These are phyloP conservation scores for Spongilla lacustris DNA, from an alignment of 37 sponge, comb jelly and placozoan genomes.

Conservation along the genomic window DNA sequence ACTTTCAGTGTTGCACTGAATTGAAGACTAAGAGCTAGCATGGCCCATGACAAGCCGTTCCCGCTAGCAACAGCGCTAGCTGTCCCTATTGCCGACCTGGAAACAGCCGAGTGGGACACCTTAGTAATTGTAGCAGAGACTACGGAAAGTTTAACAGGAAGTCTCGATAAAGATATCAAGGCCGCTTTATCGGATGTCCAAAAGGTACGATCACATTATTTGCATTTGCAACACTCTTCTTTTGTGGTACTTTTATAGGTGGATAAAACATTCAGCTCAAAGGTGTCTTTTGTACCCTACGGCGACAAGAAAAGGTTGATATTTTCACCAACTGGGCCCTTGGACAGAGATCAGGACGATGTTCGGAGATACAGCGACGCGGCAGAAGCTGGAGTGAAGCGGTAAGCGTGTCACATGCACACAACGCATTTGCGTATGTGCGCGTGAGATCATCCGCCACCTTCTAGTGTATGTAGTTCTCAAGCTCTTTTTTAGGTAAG, in stretches of 20 bases:
- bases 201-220: neutral
- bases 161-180: neutral
- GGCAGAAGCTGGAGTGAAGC: constrained; percentile 26
- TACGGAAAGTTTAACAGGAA: neutral
- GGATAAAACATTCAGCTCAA: neutral
- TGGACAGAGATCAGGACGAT: constrained; percentile 56
- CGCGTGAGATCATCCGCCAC: no score
- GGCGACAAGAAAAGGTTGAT: neutral
- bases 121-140: neutral
- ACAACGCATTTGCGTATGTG: no score
- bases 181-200: neutral
- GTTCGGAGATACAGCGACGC: constrained; percentile 53
- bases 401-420: no score
- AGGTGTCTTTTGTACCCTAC: neutral
- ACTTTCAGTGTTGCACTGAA: no score
- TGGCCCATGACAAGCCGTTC: no score
- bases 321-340: constrained; percentile 61
- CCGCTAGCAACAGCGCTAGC: no score
- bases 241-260: neutral
- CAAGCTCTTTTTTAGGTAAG: no score
- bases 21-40: no score
- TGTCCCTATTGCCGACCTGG: no score
- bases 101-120: neutral
- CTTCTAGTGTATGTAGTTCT: no score
- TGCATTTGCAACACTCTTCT: neutral